Evolutionary conservation across 2,888 invertebrate genomes (phyloP), one percentile per base, ranked within the genome.

Genomic region (Drosophila pegasa): DNA sequence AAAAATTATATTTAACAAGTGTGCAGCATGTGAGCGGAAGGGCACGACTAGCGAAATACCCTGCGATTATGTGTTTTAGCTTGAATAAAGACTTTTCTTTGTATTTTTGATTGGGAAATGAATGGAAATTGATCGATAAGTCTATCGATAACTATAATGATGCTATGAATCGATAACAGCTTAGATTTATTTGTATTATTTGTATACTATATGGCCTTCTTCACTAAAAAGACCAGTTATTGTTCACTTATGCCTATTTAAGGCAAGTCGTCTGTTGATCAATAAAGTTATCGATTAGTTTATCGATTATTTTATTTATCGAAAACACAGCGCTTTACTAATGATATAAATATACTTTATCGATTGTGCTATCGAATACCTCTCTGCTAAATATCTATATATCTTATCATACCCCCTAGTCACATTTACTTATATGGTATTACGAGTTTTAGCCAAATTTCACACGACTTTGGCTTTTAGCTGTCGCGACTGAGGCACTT

Each of bases 391-490:
- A 5, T 16, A 27, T 8, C 12, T 35, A 10, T 27, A 14, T n/a
- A 9, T 18, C 4, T 10, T 9, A 14, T 22, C 22, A 33, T 31
- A 33, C 61, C 62, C 31, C 20, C n/a, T 35, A 1, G 16, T 8
- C 12, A 2, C 6, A 31, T 1, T 25, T 37, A 27, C 18, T 37
- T 60, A 14, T 33, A 20, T 14, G 33, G 45, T 58, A 63, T 56
- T 59, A 51, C 40, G 48, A 43, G 72, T 73, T 70, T 77, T 71
- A 70, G 69, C 65, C 65, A 59, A 69, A 67, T 78, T 75, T 84
- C 57, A 80, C 82, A 80, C 75, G 80, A 81, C 25, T 73, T 65
- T 78, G 68, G 40, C 67, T 63, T 45, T 45, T 45, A 45, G 65
- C 74, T 71, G 27, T 57, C 22, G 48, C 45, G 63, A 20, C 56